Conservation (phyloP, 2,797 vertebrate genomes). For the Gymnoscopelus braueri region DNA sequence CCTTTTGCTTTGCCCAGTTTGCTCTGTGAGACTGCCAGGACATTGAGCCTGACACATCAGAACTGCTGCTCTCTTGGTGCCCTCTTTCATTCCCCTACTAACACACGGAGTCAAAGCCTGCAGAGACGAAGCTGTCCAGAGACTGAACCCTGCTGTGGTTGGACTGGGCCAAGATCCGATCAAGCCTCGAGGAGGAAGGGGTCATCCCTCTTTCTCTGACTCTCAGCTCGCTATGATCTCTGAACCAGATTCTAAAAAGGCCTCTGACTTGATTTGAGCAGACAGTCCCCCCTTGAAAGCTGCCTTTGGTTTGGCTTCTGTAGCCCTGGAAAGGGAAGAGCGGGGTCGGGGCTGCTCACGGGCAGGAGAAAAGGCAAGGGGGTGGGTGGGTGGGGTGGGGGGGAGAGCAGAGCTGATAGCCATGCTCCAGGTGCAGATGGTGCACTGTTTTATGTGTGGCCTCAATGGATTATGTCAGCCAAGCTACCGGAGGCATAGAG, state of each 20-base stretch:
- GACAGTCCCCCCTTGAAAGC: conserved; percentile 83
- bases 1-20: conserved; percentile 81
- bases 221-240: conserved; percentile 84
- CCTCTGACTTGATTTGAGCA: conserved; percentile 84
- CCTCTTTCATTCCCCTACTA: conserved; percentile 81
- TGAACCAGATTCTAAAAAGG: conserved; percentile 82
- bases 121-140: conserved; percentile 82
- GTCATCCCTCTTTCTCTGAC: conserved; percentile 82
- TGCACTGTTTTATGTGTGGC: conserved; percentile 83
- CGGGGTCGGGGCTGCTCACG: conserved; percentile 80
- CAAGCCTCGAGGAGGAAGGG: conserved; percentile 81
- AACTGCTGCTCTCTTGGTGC: conserved; percentile 81
- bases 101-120: conserved; percentile 80
- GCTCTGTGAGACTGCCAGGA: conserved; percentile 80
- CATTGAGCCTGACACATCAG: conserved; percentile 83
- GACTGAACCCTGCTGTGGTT: conserved; percentile 78
- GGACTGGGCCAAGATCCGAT: conserved; percentile 85
- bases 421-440: conserved; percentile 83
- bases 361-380: conserved; percentile 73
- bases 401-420: conserved; percentile 70
- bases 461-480: conserved; percentile 83
- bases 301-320: conserved; percentile 84
- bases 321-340: conserved; percentile 79
- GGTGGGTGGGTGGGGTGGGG: conserved; percentile 48
- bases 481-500: conserved; percentile 78